Evolutionary conservation across 2,888 invertebrate genomes (phyloP), one percentile per base, ranked within the genome.

Genomic region (Smittia sp.): DNA sequence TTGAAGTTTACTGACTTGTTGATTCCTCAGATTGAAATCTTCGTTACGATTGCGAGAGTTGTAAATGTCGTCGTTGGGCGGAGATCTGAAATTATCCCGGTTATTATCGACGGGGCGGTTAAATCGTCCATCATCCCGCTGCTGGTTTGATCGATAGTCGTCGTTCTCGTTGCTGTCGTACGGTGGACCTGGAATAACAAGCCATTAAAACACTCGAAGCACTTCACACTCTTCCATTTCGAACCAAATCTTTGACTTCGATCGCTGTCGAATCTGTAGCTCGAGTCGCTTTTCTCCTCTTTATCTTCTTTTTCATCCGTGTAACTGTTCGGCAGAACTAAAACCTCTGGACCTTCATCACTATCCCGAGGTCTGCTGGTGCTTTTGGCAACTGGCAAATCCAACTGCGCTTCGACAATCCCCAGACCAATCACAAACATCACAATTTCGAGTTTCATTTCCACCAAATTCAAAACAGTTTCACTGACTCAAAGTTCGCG

Each of bases 241-340:
- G 82, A 82, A 0, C 82, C 83, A 75, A 78, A 82, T 11, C 83
- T 78, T 72, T 79, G 78, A 75, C 79, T 80, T 20, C 83, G 79
- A 77, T 82, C 79, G 1, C 75, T 75, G 76, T 82, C 82, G n/a
- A 78, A 79, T 18, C 32, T 7, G 18, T 32, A 65, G 46, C 54
- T 62, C n/a, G 65, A 22, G 7, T 65, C 52, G 38, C 73, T 74
- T 52, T 70, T 70, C n/a, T n/a, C n/a, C n/a, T n/a, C n/a, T n/a
- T n/a, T n/a, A n/a, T n/a, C n/a, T n/a, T n/a, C 9, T 38, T 41
- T 54, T 20, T 74, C 62, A 22, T 68, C 39, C 7, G 81, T 78
- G 54, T 80, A 80, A 18, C 80, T 80, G 75, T 81, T 82, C 74
- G 80, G 79, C 52, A 75, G 78, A 58, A 73, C 65, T 41, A 73